Conservation (phyloP, 2,888 invertebrate species). For the Brassicogethes aeneus region DNA sequence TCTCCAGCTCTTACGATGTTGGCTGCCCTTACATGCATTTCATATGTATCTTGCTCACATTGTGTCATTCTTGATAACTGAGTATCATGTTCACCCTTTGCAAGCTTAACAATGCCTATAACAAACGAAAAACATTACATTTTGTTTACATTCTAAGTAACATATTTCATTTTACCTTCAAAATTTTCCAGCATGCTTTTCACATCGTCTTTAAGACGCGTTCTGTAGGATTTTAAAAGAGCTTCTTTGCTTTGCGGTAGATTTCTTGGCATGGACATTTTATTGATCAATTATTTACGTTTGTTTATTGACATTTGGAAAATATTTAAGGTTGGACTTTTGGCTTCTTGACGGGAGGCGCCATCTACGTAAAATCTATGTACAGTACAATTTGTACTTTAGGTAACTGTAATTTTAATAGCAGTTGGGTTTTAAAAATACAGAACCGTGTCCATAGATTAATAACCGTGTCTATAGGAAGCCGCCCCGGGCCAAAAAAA, state of each 20-base stretch:
- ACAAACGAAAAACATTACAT: slow-evolving; percentile 4
- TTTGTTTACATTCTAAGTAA: not conserved
- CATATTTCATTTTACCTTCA: slow-evolving; percentile 54
- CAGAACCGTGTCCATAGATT: too few relatives aligned
- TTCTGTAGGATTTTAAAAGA: slow-evolving; percentile 87
- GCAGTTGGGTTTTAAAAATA: too few relatives aligned
- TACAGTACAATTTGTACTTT: too few relatives aligned
- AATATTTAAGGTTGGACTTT: too few relatives aligned
- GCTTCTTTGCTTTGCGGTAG: slow-evolving; percentile 93
- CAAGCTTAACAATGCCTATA: slow-evolving; percentile 81
- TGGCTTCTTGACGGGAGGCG: too few relatives aligned
- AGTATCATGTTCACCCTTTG: slow-evolving; percentile 83
- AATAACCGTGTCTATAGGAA: too few relatives aligned
- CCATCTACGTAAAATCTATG: too few relatives aligned
- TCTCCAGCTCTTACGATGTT: slow-evolving; percentile 96
- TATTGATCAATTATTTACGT: too few relatives aligned
- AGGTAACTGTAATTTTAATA: too few relatives aligned
- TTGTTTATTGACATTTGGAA: too few relatives aligned
- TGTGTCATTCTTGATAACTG: slow-evolving; percentile 86
- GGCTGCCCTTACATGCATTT: slow-evolving; percentile 93
- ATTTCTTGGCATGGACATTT: slow-evolving; percentile 47
- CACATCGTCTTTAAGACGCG: slow-evolving; percentile 90
- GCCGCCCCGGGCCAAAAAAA: too few relatives aligned
- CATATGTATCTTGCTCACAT: slow-evolving; percentile 91
- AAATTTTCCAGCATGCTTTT: slow-evolving; percentile 97